These are phyloP conservation scores for Centroberyx gerrardi DNA, from an alignment of 2,797 vertebrate species.

Conservation along the genomic window DNA sequence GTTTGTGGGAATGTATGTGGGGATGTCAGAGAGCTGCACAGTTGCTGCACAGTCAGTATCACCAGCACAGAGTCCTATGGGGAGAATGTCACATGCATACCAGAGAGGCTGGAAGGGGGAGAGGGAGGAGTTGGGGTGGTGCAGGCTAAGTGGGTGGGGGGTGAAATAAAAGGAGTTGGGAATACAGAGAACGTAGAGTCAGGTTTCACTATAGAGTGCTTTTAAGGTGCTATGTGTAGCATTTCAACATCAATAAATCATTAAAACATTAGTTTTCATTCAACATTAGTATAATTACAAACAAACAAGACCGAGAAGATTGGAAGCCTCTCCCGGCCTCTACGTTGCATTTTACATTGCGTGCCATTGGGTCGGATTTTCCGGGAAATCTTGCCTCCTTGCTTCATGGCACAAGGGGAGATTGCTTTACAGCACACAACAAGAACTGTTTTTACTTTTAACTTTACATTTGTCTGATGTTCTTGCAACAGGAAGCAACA, in stretches of 20 bases:
- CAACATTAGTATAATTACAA: conserved; percentile 42
- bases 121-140: not conserved
- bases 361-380: conserved; percentile 63
- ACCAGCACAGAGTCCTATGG: conserved; percentile 22
- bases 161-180: not conserved
- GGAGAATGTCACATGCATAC: conserved; percentile 8
- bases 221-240: not conserved
- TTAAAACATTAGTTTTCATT: conserved; percentile 29
- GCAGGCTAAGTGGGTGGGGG: not conserved
- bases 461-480: too few species aligned
- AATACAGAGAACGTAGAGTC: not conserved
- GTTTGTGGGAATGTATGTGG: conserved; percentile 59
- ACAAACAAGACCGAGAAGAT: conserved; percentile 24
- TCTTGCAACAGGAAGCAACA: not conserved
- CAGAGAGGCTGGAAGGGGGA: not conserved
- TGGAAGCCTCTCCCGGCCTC: conserved; percentile 28
- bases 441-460: too few species aligned
- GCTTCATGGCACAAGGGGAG: conserved; percentile 40
- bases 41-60: conserved; percentile 28
- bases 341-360: conserved; percentile 49
- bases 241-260: conserved; percentile 22
- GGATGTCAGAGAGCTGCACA: conserved; percentile 33
- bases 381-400: conserved; percentile 51
- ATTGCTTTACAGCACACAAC: too few species aligned
- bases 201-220: too few species aligned